Conservation (phyloP, 2,888 invertebrate species). For the Nomada goodeniana region DNA sequence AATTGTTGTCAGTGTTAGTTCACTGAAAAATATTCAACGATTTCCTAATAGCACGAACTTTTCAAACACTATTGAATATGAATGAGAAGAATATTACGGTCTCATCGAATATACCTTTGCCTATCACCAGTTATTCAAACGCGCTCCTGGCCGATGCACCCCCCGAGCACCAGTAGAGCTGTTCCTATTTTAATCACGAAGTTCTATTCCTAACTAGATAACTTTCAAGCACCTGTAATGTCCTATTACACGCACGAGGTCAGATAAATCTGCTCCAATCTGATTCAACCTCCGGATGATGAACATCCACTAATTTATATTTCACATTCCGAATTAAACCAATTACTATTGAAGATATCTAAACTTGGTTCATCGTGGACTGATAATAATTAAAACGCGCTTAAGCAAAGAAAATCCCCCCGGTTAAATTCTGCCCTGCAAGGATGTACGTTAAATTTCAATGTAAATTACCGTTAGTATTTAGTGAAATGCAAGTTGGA, state of each 20-base stretch:
- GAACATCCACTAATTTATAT: neutral
- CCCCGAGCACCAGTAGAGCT: neutral
- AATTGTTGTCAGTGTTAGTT: too few relatives aligned
- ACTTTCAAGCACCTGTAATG: neutral
- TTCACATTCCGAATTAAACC: neutral
- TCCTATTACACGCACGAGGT: neutral
- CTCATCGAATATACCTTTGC: neutral
- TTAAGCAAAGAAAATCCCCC: too few relatives aligned
- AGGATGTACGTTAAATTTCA: too few relatives aligned
- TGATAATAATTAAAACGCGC: too few relatives aligned
- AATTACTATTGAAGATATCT: neutral
- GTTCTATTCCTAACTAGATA: neutral
- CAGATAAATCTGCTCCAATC: neutral
- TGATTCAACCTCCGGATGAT: neutral
- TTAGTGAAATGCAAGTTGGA: too few relatives aligned
- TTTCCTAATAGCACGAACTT: neutral
- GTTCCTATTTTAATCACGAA: constrained; percentile 4
- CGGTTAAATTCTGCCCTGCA: too few relatives aligned
- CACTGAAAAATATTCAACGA: too few relatives aligned
- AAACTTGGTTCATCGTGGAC: neutral
- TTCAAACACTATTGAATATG: neutral
- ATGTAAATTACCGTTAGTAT: too few relatives aligned
- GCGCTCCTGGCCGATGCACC: neutral
- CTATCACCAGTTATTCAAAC: neutral
- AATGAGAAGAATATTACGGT: neutral